Evolutionary conservation across 92 coral and sea anemone genomes (phyloP), one percentile per base, ranked within the genome.

Genomic region (Diadumene lineata): DNA sequence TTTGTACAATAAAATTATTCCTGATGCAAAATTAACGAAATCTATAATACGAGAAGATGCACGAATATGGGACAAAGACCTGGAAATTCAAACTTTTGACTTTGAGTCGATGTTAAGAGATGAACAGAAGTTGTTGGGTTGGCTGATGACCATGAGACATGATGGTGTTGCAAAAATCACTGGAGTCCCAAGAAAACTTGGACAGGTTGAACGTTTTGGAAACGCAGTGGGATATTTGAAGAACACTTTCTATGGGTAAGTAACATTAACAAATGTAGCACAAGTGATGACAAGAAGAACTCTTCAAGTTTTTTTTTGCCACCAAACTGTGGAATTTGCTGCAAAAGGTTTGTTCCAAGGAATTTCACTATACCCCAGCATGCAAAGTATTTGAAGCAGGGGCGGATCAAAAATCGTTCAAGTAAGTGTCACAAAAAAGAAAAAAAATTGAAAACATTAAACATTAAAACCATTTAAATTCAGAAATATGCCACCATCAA

Each of bases 171-270:
- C 89, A 1, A 63, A 85, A 66, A 34, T 94, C n/a, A 80, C 75
- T 18, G 87, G 81, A 18, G 89, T 81, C 11, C 98, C 94, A 23
- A 55, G 80, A 10, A 75, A 86, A 70, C 68, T 66, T 3, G 98
- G 98, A 28, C 90, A 87, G 43, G 38, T 91, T 29, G 82, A 87
- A 32, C 82, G 84, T 61, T 83, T 91, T 66, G 97, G 92, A 10
- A 73, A 78, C 31, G 85, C 74, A 15, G 81, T 91, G 22, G 92
- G 92, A 11, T 87, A 78, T 75, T 72, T 91, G 44, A 87, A 85
- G 43, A 85, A 34, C 57, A 87, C 92, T 31, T 68, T 85, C 16
- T 84, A 87, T 70, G 97, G 97, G 97, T 84, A 65, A 64, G 84
- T 18, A 70, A 2, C n/a, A n/a, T n/a, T n/a, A n/a, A n/a, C n/a